Percentiles rank a stretch among this genome's conserved stretches.
Conservation (phyloP, 2,888 invertebrate genomes). For the Cheilosia pagana region DNA sequence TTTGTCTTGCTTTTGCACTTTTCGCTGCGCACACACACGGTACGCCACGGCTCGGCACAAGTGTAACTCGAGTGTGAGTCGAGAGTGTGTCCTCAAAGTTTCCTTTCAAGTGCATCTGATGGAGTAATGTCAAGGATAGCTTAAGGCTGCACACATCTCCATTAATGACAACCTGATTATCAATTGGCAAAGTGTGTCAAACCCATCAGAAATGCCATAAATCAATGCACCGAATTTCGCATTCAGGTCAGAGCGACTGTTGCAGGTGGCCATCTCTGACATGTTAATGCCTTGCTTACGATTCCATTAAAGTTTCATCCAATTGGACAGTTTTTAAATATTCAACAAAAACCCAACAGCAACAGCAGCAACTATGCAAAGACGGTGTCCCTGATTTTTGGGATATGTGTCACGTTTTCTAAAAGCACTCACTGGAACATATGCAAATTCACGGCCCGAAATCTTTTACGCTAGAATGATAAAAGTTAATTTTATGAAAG, state of each 20-base stretch:
- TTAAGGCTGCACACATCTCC: slow-evolving; percentile 39
- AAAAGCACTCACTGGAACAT: slow-evolving; percentile 48
- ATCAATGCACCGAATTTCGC: slow-evolving; percentile 36
- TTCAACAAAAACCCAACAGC: background rate
- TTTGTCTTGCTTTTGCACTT: background rate
- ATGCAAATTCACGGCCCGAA: slow-evolving; percentile 55
- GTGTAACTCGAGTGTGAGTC: slow-evolving; percentile 48
- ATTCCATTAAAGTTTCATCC: slow-evolving; percentile 48
- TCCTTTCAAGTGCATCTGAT: slow-evolving; percentile 68
- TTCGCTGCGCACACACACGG: background rate
- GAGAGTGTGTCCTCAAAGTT: slow-evolving; percentile 61
- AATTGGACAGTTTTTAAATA: slow-evolving; percentile 43
- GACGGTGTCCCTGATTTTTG: background rate
- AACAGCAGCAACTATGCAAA: background rate
- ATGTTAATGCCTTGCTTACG: slow-evolving; percentile 42
- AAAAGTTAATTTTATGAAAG: slow-evolving; percentile 57
- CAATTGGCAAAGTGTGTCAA: slow-evolving; percentile 49
- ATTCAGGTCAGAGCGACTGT: slow-evolving; percentile 35
- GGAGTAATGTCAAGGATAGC: slow-evolving; percentile 70
- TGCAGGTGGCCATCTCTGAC: slow-evolving; percentile 5
- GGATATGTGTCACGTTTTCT: slow-evolving; percentile 42
- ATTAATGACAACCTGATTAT: slow-evolving; percentile 42
- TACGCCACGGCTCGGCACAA: no score
- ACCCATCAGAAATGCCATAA: slow-evolving; percentile 39
- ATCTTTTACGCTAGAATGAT: slow-evolving; percentile 47